Conservation (phyloP, 2,113 vertebrate genomes). For the Lates calcarifer region DNA sequence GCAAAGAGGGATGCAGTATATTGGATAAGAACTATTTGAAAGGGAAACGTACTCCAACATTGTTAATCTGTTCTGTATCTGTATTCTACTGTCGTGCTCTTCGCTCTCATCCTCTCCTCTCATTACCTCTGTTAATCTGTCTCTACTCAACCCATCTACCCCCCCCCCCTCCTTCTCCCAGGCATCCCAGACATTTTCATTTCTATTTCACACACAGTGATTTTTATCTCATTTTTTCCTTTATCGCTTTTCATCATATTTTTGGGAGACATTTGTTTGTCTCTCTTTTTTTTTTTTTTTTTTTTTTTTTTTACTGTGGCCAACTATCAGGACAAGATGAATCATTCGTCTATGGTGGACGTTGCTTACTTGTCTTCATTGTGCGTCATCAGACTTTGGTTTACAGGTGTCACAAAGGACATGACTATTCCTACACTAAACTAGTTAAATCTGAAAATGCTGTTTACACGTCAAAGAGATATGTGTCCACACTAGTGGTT, state of each 20-base stretch:
- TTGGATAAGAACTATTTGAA: conserved; percentile 76
- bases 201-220: conserved; percentile 69
- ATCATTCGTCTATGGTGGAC: neutral
- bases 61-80: conserved; percentile 78
- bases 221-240: conserved; percentile 46
- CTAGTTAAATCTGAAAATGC: neutral
- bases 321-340: conserved; percentile 10
- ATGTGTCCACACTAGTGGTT: neutral
- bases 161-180: neutral
- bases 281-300: neutral
- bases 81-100: conserved; percentile 75
- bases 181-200: conserved; percentile 62
- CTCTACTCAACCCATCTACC: conserved; percentile 53
- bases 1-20: conserved; percentile 54
- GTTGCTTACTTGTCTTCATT: neutral
- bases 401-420: no score
- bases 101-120: conserved; percentile 72
- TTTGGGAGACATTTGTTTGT: conserved; percentile 34
- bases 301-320: neutral
- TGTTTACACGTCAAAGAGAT: neutral
- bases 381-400: conserved; percentile 4
- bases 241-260: conserved; percentile 47
- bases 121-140: conserved; percentile 76
- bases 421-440: no score
- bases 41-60: conserved; percentile 67